Evolutionary conservation across 2,888 invertebrate genomes (phyloP).

Genomic region (Drosophila lutescens): DNA sequence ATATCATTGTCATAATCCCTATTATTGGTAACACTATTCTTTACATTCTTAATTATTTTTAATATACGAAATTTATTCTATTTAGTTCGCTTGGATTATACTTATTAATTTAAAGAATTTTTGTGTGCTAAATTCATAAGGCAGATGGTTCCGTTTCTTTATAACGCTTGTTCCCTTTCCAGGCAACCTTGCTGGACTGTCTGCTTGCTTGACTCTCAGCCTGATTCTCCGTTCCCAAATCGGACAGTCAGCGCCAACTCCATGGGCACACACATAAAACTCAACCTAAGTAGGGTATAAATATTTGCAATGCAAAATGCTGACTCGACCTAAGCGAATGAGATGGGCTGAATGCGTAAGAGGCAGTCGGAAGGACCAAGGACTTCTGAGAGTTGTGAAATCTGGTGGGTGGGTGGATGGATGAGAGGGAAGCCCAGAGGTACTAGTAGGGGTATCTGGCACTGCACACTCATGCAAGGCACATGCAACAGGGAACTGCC

Average conservation of each 20-base stretch:
- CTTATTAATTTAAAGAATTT: too few species aligned
- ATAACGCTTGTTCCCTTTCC: background rate
- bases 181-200: conserved; percentile 5
- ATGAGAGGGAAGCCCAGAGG: conserved; percentile 4
- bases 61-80: too few species aligned
- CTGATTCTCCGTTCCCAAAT: conserved; percentile 7
- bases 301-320: conserved; percentile 63
- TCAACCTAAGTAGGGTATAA: conserved; percentile 43
- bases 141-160: background rate
- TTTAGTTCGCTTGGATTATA: too few species aligned
- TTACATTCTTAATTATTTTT: too few species aligned
- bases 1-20: too few species aligned
- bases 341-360: conserved; percentile 22
- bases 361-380: conserved; percentile 20
- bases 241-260: conserved; percentile 26
- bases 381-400: conserved; percentile 13
- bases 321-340: conserved; percentile 37
- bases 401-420: background rate
- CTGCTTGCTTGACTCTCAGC: background rate
- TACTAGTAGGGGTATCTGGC: conserved; percentile 3
- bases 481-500: conserved; percentile 41
- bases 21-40: too few species aligned
- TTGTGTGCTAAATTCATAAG: too few species aligned
- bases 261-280: conserved; percentile 40
- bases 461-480: conserved; percentile 13